Conservation (phyloP, 35 echinoderm and acorn worm species). For the Heliocidaris tuberculata region DNA sequence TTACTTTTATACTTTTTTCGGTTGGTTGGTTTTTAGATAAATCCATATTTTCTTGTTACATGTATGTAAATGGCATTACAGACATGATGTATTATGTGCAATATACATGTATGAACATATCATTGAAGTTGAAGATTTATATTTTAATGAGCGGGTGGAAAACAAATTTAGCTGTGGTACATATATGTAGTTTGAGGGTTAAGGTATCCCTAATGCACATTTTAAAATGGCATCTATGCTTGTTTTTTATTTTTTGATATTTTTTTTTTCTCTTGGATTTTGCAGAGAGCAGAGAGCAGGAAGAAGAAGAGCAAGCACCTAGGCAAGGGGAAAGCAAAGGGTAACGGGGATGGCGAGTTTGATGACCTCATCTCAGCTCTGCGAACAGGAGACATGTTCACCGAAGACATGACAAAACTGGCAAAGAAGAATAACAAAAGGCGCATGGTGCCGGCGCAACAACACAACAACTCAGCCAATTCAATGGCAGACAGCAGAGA, state of each 20-base stretch:
- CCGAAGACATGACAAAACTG: conserved; percentile 86
- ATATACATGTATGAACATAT: too few species aligned
- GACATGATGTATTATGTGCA: too few species aligned
- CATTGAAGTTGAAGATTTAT: too few species aligned
- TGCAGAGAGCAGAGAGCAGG: conserved; percentile 62
- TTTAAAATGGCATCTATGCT: too few species aligned
- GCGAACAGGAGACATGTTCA: conserved; percentile 94
- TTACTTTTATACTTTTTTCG: too few species aligned
- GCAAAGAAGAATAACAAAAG: conserved; percentile 62
- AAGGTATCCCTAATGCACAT: too few species aligned
- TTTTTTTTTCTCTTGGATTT: conserved; percentile 31
- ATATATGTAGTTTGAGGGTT: too few species aligned
- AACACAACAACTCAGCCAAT: conserved; percentile 71
- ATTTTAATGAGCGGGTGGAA: too few species aligned
- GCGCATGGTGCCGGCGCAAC: conserved; percentile 38
- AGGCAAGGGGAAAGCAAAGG: conserved; percentile 43
- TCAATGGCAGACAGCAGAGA: conserved; percentile 57
- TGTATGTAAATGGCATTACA: too few species aligned
- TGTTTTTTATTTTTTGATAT: neutral
- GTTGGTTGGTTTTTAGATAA: too few species aligned
- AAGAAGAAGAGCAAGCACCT: conserved; percentile 53
- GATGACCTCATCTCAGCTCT: conserved; percentile 97
- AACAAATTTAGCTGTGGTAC: too few species aligned
- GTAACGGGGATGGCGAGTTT: conserved; percentile 85
- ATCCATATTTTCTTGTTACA: too few species aligned